Conservation (phyloP, 2,888 invertebrate species). For the Synanthedon tipuliformis region DNA sequence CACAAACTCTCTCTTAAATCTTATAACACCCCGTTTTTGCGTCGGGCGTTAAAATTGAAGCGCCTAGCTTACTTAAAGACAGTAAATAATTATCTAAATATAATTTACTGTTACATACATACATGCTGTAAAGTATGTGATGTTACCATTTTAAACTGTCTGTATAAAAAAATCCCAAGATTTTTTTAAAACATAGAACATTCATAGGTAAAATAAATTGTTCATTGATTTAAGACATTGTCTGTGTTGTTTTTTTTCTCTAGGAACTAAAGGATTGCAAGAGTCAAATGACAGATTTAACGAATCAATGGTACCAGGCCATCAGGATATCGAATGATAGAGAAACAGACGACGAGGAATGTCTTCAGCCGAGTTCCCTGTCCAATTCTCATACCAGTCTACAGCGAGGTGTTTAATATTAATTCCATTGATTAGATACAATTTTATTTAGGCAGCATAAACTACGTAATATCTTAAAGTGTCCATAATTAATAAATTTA, state of each 20-base stretch:
- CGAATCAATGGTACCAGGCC: constrained; percentile 97
- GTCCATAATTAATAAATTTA: not conserved
- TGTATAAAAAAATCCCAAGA: too few relatives aligned
- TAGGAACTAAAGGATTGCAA: constrained; percentile 95
- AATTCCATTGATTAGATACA: not conserved
- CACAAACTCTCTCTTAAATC: too few relatives aligned
- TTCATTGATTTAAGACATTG: too few relatives aligned
- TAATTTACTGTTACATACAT: too few relatives aligned
- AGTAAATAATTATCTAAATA: too few relatives aligned
- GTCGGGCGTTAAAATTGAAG: too few relatives aligned
- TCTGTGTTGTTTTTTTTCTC: constrained; percentile 6
- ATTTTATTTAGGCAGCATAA: not conserved
- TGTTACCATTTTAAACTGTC: too few relatives aligned
- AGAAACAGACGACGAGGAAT: constrained; percentile 81
- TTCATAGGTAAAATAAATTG: too few relatives aligned
- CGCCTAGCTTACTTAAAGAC: too few relatives aligned
- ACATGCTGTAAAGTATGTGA: too few relatives aligned
- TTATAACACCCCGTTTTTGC: too few relatives aligned
- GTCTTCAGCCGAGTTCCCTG: constrained; percentile 43
- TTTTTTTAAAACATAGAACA: too few relatives aligned
- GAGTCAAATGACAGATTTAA: constrained; percentile 95
- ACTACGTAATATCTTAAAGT: not conserved
- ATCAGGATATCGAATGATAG: constrained; percentile 90
- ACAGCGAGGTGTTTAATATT: constrained; percentile 46
- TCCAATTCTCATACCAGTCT: constrained; percentile 49